Evolutionary conservation across 2,113 vertebrate genomes (phyloP).

Genomic region (Tachysurus vachellii): DNA sequence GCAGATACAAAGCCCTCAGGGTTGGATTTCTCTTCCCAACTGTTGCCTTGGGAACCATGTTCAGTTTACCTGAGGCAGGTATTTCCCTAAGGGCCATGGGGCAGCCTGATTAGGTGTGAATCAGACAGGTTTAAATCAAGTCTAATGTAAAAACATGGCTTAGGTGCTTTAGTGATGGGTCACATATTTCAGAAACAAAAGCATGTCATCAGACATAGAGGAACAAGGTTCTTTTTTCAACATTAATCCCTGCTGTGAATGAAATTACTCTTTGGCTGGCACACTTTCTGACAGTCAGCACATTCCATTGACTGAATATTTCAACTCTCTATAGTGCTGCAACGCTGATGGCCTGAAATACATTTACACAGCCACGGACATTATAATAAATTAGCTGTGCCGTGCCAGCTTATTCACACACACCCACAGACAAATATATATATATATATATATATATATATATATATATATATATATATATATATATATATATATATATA

Average conservation of each 20-base stretch:
- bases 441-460: too few relatives aligned
- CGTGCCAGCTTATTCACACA: too few relatives aligned
- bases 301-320: not conserved
- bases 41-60: conserved; percentile 53
- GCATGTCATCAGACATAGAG: conserved; percentile 18
- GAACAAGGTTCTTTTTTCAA: conserved; percentile 32
- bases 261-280: not conserved
- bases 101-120: conserved; percentile 9
- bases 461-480: too few relatives aligned
- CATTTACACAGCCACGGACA: not conserved
- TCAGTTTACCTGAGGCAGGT: conserved; percentile 47
- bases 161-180: conserved; percentile 5
- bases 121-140: not conserved
- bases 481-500: too few relatives aligned
- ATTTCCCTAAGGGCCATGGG: conserved; percentile 44
- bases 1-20: conserved; percentile 3
- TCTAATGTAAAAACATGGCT: conserved; percentile 17
- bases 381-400: not conserved
- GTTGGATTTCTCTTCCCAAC: conserved; percentile 56
- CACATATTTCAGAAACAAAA: conserved; percentile 29
- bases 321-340: not conserved
- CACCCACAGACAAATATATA: too few relatives aligned
- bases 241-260: conserved; percentile 43
- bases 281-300: not conserved
- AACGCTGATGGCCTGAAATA: not conserved